A percentile compares a stretch with the other conserved stretches of the same genome.
These are phyloP conservation scores for Callipepla squamata DNA, from an alignment of 2,113 vertebrate genomes.

Conservation along the genomic window DNA sequence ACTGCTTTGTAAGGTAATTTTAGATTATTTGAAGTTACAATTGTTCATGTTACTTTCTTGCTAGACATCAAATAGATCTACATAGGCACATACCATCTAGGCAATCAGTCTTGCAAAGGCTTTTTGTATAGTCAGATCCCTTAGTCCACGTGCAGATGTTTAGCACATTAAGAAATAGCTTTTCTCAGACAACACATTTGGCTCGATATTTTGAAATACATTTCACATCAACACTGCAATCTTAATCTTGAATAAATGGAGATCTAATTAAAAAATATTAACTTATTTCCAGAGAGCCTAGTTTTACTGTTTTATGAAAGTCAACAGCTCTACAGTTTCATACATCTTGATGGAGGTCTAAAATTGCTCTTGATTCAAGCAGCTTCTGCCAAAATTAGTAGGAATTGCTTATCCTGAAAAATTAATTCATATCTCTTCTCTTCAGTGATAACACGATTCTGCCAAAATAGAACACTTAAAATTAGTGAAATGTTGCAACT, in stretches of 20 bases:
- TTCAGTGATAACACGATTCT: neutral
- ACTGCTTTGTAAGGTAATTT: constrained; percentile 29
- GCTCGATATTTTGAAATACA: constrained; percentile 39
- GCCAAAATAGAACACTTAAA: neutral
- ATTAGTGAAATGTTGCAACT: constrained; percentile 12
- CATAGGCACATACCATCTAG: neutral
- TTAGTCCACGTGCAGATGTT: constrained; percentile 27
- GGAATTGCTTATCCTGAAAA: constrained; percentile 4
- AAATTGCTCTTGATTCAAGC: constrained; percentile 20
- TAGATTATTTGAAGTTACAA: constrained; percentile 39
- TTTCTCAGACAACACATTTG: constrained; percentile 48
- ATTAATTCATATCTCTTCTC: constrained; percentile 7
- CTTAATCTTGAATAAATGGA: constrained; percentile 54
- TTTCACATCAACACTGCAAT: constrained; percentile 48
- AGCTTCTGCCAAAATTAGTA: constrained; percentile 23
- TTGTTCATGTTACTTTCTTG: constrained; percentile 8
- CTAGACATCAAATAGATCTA: neutral
- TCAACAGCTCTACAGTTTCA: constrained; percentile 51
- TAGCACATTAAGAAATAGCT: constrained; percentile 54
- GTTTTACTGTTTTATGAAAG: constrained; percentile 49
- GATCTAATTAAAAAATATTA: constrained; percentile 60
- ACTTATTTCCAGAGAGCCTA: constrained; percentile 23
- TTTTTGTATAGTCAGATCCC: constrained; percentile 31
- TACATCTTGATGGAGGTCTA: constrained; percentile 34
- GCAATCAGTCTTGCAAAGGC: constrained; percentile 13